phyloP scores from a whole-genome alignment of 2,113 vertebrate species.

The Misgurnus mizolepis region DNA sequence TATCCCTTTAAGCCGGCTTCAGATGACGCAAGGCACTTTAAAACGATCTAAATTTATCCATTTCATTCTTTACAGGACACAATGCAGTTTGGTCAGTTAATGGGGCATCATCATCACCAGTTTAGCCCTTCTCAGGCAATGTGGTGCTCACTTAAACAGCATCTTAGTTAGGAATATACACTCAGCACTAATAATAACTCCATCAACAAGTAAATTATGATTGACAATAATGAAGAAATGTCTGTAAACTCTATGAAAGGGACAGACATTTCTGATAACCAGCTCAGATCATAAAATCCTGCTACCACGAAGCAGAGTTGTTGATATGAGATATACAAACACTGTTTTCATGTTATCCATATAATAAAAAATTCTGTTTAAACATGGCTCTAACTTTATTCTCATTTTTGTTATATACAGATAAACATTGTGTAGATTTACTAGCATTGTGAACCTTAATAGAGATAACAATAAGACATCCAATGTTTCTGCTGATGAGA shows the following conservation, averaged over 20 bases:
- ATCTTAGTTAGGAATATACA: background rate
- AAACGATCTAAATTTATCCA: background rate
- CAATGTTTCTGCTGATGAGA: background rate
- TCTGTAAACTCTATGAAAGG: slow-evolving; percentile 63
- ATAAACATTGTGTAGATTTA: background rate
- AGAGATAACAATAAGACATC: background rate
- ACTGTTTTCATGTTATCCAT: background rate
- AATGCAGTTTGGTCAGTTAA: slow-evolving; percentile 15
- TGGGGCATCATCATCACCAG: background rate
- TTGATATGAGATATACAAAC: background rate
- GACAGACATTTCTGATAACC: slow-evolving; percentile 52
- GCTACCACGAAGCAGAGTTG: background rate
- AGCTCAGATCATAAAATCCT: slow-evolving; percentile 12
- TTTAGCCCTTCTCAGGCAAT: background rate
- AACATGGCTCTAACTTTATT: background rate
- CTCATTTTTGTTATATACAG: background rate
- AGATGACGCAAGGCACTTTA: background rate
- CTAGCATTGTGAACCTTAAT: slow-evolving; percentile 1
- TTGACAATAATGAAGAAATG: slow-evolving; percentile 67
- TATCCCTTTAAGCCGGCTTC: background rate
- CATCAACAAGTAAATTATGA: background rate
- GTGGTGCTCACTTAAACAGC: background rate
- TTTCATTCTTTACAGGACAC: slow-evolving; percentile 18
- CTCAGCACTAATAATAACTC: background rate
- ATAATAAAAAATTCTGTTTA: background rate